These are phyloP conservation scores for Erethizon dorsatum DNA, from an alignment of 2,797 vertebrate species.

Conservation along the genomic window DNA sequence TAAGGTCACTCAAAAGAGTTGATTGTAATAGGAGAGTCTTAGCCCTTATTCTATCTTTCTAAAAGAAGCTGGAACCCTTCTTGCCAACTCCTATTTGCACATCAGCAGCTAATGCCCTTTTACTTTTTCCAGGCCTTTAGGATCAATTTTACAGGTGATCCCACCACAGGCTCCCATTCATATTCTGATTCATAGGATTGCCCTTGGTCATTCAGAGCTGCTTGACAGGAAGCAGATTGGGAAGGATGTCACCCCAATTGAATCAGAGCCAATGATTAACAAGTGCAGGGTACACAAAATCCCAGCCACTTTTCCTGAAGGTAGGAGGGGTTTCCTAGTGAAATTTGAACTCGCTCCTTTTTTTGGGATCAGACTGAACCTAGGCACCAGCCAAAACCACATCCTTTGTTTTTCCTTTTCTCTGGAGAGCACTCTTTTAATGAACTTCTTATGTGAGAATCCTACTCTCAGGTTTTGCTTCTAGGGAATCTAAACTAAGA, in stretches of 20 bases:
- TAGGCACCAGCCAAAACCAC: background rate
- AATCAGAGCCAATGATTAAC: background rate
- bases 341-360: background rate
- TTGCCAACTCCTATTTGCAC: fast-evolving
- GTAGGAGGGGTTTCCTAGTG: background rate
- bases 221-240: background rate
- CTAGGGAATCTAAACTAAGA: background rate
- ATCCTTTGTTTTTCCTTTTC: background rate
- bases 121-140: background rate
- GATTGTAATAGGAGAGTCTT: background rate
- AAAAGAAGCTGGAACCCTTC: background rate
- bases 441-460: background rate
- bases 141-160: background rate
- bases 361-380: background rate
- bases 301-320: background rate
- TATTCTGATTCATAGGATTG: background rate
- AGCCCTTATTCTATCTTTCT: background rate
- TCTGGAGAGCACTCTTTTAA: background rate
- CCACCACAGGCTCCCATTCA: background rate
- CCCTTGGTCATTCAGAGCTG: background rate
- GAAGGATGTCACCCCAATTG: no score
- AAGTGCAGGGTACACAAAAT: background rate
- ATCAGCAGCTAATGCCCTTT: background rate
- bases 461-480: background rate
- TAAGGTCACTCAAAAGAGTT: background rate